Percentiles rank a stretch among this genome's conserved stretches.
Evolutionary conservation across 2,113 vertebrate genomes (phyloP).

Genomic region (Nothocercus julius): DNA sequence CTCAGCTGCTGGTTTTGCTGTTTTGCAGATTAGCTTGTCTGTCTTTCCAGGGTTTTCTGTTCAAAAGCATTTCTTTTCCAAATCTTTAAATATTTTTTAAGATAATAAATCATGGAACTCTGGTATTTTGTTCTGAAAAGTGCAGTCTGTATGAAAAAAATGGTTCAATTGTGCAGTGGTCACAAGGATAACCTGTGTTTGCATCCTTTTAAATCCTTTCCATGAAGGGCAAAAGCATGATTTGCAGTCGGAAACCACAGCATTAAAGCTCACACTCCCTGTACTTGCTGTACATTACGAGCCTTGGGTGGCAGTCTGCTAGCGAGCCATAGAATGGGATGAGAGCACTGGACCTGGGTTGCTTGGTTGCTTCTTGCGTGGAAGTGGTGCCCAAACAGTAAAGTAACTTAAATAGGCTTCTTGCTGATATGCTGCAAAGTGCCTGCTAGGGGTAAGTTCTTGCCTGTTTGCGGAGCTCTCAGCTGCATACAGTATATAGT

Average conservation of each 20-base stretch:
- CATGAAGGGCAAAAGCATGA: not conserved
- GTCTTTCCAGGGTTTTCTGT: slow-evolving; percentile 61
- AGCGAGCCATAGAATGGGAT: not conserved
- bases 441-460: not conserved
- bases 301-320: not conserved
- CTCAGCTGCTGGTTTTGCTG: slow-evolving; percentile 34
- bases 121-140: slow-evolving; percentile 63
- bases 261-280: not conserved
- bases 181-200: not conserved
- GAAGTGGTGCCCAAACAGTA: slow-evolving; percentile 2
- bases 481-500: not conserved
- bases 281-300: not conserved
- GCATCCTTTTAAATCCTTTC: not conserved
- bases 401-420: slow-evolving; percentile 37
- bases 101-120: slow-evolving; percentile 76
- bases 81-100: slow-evolving; percentile 67
- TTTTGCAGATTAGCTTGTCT: slow-evolving; percentile 51
- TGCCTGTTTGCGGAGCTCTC: not conserved
- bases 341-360: slow-evolving; percentile 11
- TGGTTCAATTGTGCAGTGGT: not conserved
- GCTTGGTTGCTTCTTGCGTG: not conserved
- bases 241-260: not conserved
- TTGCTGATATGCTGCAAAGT: not conserved
- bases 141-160: slow-evolving; percentile 36
- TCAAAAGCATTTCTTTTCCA: slow-evolving; percentile 29